A percentile compares a stretch with the other conserved stretches of the same genome.
Evolutionary conservation across 2,113 vertebrate genomes (phyloP).

Genomic region (Sisor rabdophorus): DNA sequence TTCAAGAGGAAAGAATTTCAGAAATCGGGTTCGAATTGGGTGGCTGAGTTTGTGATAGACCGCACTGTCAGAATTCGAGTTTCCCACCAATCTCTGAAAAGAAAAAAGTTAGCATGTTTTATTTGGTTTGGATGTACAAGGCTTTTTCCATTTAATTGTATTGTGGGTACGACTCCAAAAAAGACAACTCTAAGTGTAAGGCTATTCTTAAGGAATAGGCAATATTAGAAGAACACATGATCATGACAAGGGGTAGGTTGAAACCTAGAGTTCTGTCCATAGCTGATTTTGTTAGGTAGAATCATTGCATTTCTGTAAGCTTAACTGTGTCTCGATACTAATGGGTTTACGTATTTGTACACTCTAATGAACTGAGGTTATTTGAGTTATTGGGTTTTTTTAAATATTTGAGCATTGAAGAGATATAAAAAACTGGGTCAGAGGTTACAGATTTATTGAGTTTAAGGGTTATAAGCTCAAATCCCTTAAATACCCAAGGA

Average conservation of each 20-base stretch:
- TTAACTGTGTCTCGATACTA: too few species aligned
- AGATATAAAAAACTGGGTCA: background rate
- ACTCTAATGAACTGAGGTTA: background rate
- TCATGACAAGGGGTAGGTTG: background rate
- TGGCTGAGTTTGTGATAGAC: constrained; percentile 84
- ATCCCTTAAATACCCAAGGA: background rate
- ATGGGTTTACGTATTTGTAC: background rate
- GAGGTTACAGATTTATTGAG: background rate
- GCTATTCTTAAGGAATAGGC: background rate
- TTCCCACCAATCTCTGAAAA: constrained; percentile 81
- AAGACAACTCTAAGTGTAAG: too few species aligned
- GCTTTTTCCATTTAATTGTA: background rate
- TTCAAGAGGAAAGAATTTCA: constrained; percentile 82
- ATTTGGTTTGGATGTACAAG: background rate
- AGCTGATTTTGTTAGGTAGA: too few species aligned
- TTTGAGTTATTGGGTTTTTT: background rate
- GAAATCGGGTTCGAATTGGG: constrained; percentile 79
- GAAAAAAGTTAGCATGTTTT: constrained; percentile 16
- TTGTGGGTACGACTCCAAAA: too few species aligned
- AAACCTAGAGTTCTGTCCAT: too few species aligned
- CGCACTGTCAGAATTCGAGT: constrained; percentile 81
- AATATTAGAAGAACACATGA: background rate
- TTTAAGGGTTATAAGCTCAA: background rate
- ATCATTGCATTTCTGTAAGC: too few species aligned
- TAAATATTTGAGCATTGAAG: too few species aligned